A percentile compares a stretch with the other conserved stretches of the same genome.
phyloP scores from a whole-genome alignment of 2,888 invertebrate genomes.

The Agrenia bidenticulata region DNA sequence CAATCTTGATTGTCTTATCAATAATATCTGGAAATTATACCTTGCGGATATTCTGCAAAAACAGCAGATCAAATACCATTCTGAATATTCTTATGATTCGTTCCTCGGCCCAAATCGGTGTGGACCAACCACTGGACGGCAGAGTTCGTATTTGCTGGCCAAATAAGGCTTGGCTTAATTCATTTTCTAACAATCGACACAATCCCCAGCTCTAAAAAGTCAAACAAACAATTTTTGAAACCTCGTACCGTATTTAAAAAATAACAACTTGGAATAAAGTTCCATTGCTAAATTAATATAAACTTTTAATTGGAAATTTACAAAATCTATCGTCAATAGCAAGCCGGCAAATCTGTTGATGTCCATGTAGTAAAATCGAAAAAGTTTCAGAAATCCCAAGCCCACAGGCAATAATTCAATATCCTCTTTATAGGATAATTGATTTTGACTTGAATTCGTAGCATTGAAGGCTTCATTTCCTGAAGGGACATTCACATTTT shows the following conservation, averaged over 20 bases:
- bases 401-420: constrained; percentile 32
- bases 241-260: too few species aligned
- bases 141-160: constrained; percentile 23
- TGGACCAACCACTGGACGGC: constrained; percentile 31
- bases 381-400: constrained; percentile 25
- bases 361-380: constrained; percentile 28
- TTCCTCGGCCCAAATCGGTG: constrained; percentile 35
- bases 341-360: constrained; percentile 27
- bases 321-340: constrained; percentile 34
- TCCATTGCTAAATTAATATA: too few species aligned
- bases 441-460: not conserved
- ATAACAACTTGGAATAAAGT: too few species aligned
- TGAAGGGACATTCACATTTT: not conserved
- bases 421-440: too few species aligned
- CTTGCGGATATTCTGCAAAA: constrained; percentile 28
- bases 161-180: constrained; percentile 38
- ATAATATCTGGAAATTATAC: constrained; percentile 21
- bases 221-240: too few species aligned
- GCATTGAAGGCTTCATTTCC: not conserved
- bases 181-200: constrained; percentile 32
- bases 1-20: too few species aligned
- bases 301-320: too few species aligned
- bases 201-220: constrained; percentile 32
- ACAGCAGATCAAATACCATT: constrained; percentile 31
- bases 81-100: constrained; percentile 30